These are phyloP conservation scores for Mythimna pallens DNA, from an alignment of 2,888 invertebrate genomes.

Conservation along the genomic window DNA sequence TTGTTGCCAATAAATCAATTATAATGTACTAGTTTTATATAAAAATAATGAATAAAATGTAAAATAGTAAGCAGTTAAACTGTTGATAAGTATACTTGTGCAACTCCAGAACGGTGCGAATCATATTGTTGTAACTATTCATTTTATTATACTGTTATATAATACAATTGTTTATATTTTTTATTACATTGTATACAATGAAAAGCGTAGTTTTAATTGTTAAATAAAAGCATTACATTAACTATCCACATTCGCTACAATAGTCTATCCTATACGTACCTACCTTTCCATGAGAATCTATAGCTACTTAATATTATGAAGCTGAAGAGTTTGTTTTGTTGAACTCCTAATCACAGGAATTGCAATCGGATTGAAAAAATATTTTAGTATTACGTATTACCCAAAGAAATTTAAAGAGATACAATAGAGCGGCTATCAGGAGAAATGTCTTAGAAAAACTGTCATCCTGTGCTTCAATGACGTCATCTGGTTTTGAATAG, in stretches of 20 bases:
- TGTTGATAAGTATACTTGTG: constrained; percentile 27
- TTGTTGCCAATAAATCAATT: neutral
- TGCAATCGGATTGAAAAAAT: no score
- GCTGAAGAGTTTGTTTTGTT: no score
- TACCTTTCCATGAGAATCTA: no score
- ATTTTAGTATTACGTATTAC: no score
- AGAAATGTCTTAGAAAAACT: no score
- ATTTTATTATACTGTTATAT: constrained; percentile 26
- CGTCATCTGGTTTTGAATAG: no score
- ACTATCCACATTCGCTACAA: neutral
- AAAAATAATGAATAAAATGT: neutral
- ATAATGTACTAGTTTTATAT: constrained; percentile 1
- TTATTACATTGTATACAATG: constrained; percentile 30
- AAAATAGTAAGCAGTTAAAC: constrained; percentile 29
- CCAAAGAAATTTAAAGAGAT: no score
- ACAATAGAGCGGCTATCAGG: no score
- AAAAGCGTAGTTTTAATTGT: constrained; percentile 32
- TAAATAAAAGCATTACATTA: constrained; percentile 3
- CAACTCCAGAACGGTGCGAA: constrained; percentile 15
- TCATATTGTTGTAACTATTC: constrained; percentile 24
- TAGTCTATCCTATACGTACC: no score
- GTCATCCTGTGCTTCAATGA: no score
- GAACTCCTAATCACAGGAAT: no score
- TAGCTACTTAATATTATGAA: no score
- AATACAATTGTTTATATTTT: constrained; percentile 32